Base-by-base conservation (phyloP, 2,888 invertebrate genomes). In the Athrips mouffetella region DNA sequence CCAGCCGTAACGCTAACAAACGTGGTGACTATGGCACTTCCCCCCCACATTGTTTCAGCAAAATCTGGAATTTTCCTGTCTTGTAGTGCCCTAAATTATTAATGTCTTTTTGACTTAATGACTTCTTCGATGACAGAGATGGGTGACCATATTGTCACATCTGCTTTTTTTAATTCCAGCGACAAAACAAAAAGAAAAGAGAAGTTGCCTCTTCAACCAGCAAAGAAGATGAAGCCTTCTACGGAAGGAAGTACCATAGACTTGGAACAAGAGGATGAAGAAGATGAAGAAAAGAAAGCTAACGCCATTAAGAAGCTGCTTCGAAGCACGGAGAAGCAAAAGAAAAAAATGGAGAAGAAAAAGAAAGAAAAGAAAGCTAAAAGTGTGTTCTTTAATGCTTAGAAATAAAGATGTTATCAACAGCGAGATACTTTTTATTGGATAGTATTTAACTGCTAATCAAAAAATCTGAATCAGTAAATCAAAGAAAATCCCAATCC, bases 341-440 rank as follows among this genome's bases (percentile, higher is more conserved):
- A 87, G 66, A 67, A 69, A 44, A 80, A 71, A 50, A 61, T 82
- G 7, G 83, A 84, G 46, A 78, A 84, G 65, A 72, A 65, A 59
- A 87, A 73, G 46, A 70, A 59, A 2, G 76, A 84, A 59, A 89
- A 80, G 67, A 84, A 81, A 55, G 74, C 79, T 0, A 88, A 83
- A 59, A 88, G 88, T 53, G 73, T 89, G 1, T 89, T 80, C 51
- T 75, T 85, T 73, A 88, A 85, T 67, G 84, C 84, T 58, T 89
- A 67, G 61, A 70, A 73, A n/a, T 68, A 67, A 62, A 67, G n/a
- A n/a, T n/a, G n/a, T n/a, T n/a, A n/a, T n/a, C n/a, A n/a, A n/a
- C n/a, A n/a, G n/a, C n/a, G n/a, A n/a, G n/a, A n/a, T n/a, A n/a
- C n/a, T n/a, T n/a, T n/a, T n/a, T n/a, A n/a, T n/a, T n/a, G n/a